Base-by-base conservation (phyloP, 2,888 invertebrate species). In the Leptinotarsa juncta region DNA sequence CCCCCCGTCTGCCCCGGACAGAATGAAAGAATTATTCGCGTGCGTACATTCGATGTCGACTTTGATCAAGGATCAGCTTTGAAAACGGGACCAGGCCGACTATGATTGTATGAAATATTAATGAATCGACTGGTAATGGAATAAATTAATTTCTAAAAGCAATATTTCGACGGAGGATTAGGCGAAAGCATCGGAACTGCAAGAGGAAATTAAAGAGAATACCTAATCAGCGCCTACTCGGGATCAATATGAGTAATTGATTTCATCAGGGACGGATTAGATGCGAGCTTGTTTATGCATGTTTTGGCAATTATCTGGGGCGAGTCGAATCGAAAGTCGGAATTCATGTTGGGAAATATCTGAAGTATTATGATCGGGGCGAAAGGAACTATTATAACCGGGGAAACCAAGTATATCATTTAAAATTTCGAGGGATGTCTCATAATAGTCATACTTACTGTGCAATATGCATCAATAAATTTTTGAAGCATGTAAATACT, bases 121-220 rank as follows among this genome's bases (percentile, higher is more conserved):
- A 89, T 88, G 87, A 87, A 88, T 89, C 87, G 89, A 89, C 88
- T 89, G 88, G 88, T 89, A 89, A 89, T 89, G 89, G 89, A 89
- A 89, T 89, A 89, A 89, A 89, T 89, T 89, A 89, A 89, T 89
- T 88, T 88, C 88, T 89, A 87, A 89, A 88, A 88, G 88, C 88
- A 87, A 88, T 88, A 88, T 88, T 88, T 88, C 87, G 86, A 85
- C 80, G 79, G 82, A 83, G 86, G 86, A 86, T 87, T 86, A 86
- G 85, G 78, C 77, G 78, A 72, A 62, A 82, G 82, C 84, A 83
- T 84, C 84, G 84, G 82, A 84, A 84, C 84, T 81, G 81, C 83
- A 82, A 80, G 85, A 87, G 88, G 88, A 88, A 88, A 88, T 88
- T 88, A 88, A 88, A 88, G 88, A 87, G 88, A 88, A 88, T 88